These are phyloP conservation scores for Channa striata DNA, from an alignment of 2,797 vertebrate species.

Conservation along the genomic window DNA sequence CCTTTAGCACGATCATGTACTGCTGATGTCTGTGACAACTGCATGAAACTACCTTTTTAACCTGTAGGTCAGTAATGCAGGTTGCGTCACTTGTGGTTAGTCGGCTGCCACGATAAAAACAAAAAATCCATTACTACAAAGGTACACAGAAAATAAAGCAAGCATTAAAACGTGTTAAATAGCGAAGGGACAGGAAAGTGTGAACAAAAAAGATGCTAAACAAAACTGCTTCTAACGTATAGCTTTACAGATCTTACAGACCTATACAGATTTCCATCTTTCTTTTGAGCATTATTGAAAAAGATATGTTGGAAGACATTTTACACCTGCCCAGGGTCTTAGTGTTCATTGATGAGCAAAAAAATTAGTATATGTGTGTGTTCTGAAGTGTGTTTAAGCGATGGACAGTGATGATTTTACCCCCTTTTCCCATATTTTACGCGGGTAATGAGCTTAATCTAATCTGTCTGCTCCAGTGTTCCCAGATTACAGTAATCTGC, in stretches of 20 bases:
- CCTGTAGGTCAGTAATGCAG: conserved; percentile 21
- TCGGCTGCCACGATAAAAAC: conserved; percentile 3
- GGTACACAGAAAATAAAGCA: conserved; percentile 22
- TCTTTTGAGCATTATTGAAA: conserved; percentile 8
- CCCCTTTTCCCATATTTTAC: conserved; percentile 66
- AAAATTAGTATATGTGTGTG: conserved; percentile 11
- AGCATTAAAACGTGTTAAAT: conserved; percentile 15
- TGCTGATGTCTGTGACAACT: conserved; percentile 36
- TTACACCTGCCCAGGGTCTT: conserved; percentile 25
- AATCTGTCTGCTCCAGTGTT: conserved; percentile 82
- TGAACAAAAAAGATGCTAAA: conserved; percentile 48
- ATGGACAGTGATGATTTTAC: conserved; percentile 60
- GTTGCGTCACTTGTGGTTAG: conserved; percentile 18
- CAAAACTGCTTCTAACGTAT: conserved; percentile 18
- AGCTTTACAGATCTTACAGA: conserved; percentile 10
- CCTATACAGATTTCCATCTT: neutral
- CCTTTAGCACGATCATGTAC: conserved; percentile 39
- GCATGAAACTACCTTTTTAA: conserved; percentile 46
- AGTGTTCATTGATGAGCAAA: conserved; percentile 56
- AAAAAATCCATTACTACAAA: conserved; percentile 9
- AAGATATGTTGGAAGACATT: conserved; percentile 7
- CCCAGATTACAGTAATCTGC: conserved; percentile 83
- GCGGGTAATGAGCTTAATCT: conserved; percentile 80
- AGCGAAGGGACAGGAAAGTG: neutral
- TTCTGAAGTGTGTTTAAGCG: conserved; percentile 58